Evolutionary conservation across 2,797 vertebrate genomes (phyloP).

Genomic region (Coranthus polyacanthus): DNA sequence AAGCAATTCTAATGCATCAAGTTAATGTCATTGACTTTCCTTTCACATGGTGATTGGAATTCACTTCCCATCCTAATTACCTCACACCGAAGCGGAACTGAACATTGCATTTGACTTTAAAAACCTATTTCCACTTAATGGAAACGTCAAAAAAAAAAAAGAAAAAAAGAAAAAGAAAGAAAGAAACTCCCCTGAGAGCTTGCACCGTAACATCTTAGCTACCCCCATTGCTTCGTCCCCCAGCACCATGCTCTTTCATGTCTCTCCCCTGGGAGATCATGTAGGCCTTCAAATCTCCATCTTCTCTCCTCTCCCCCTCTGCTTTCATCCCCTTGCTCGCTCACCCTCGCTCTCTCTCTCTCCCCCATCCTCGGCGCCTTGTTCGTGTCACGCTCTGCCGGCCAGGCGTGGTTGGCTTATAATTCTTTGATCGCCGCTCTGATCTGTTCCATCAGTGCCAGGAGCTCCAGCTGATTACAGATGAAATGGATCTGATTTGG

Average conservation of each 20-base stretch:
- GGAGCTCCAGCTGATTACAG: slow-evolving; percentile 80
- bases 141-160: slow-evolving; percentile 30
- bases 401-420: slow-evolving; percentile 75
- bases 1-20: slow-evolving; percentile 27
- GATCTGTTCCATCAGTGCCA: slow-evolving; percentile 74
- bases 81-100: slow-evolving; percentile 49
- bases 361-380: slow-evolving; percentile 24
- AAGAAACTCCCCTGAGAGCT: slow-evolving; percentile 37
- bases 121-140: slow-evolving; percentile 58
- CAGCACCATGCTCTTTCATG: slow-evolving; percentile 67
- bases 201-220: slow-evolving; percentile 49
- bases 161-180: slow-evolving; percentile 6
- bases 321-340: slow-evolving; percentile 69
- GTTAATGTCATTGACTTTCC: slow-evolving; percentile 56
- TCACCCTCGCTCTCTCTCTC: slow-evolving; percentile 13
- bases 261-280: slow-evolving; percentile 61
- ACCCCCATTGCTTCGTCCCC: slow-evolving; percentile 36
- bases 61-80: slow-evolving; percentile 57
- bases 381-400: slow-evolving; percentile 66
- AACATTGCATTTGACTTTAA: slow-evolving; percentile 46
- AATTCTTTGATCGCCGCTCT: slow-evolving; percentile 76
- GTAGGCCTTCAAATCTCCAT: slow-evolving; percentile 68
- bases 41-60: slow-evolving; percentile 56
- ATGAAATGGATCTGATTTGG: slow-evolving; percentile 80
- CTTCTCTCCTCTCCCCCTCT: slow-evolving; percentile 39